Evolutionary conservation across 2,113 vertebrate species (phyloP).

Genomic region (Catharus bicknelli): DNA sequence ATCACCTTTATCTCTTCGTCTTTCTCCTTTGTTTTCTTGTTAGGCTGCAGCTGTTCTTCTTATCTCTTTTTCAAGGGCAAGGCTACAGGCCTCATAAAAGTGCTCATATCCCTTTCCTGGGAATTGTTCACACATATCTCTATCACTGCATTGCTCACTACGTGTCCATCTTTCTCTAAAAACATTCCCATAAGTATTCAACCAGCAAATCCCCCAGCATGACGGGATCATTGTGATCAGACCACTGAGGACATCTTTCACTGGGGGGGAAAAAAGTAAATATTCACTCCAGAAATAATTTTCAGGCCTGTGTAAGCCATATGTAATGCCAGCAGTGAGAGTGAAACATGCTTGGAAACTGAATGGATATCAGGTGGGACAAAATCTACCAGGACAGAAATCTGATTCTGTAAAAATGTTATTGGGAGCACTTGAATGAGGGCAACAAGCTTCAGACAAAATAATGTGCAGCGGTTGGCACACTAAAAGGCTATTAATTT

Average conservation of each 20-base stretch:
- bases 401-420: background rate
- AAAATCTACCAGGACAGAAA: background rate
- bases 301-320: background rate
- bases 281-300: background rate
- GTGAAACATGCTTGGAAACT: background rate
- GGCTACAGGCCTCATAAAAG: too few relatives aligned
- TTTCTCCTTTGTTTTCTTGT: too few relatives aligned
- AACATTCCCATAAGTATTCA: background rate
- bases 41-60: too few relatives aligned
- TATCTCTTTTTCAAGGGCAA: too few relatives aligned
- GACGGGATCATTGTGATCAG: background rate
- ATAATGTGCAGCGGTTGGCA: background rate
- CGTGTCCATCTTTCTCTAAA: too few relatives aligned
- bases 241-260: background rate
- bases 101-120: too few relatives aligned
- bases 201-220: background rate
- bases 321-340: background rate
- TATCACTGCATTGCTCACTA: too few relatives aligned
- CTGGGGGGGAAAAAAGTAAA: background rate
- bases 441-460: background rate
- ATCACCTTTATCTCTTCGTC: too few relatives aligned
- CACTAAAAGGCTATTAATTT: background rate
- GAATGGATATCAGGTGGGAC: background rate
- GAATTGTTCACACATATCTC: too few relatives aligned
- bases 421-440: fast-evolving